Conservation (phyloP, 1,140 invertebrate genomes). For the Diplogasteroides magnus region DNA sequence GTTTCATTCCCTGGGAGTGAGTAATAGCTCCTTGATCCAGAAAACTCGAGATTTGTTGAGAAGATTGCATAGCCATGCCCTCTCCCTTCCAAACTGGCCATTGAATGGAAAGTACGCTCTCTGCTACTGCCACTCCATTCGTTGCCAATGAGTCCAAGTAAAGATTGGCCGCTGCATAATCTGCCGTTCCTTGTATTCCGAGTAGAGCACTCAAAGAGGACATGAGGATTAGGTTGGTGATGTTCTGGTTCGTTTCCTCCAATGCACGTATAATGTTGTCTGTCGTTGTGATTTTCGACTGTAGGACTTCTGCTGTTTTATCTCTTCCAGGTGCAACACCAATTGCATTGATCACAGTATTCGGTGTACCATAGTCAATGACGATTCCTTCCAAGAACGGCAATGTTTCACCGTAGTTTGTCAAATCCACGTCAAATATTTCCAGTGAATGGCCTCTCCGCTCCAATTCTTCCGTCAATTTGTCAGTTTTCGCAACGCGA, state of each 20-base stretch:
- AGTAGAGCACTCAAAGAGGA: constrained; percentile 36
- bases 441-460: not conserved
- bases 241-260: constrained; percentile 12
- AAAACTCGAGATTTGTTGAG: not conserved
- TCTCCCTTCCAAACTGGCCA: constrained; percentile 32
- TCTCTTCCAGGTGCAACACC: constrained; percentile 6
- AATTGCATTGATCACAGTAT: constrained; percentile 15
- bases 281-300: constrained; percentile 19
- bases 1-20: not conserved
- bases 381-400: not conserved
- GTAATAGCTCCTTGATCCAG: not conserved
- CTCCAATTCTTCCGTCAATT: no score
- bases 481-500: no score
- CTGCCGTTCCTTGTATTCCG: constrained; percentile 27
- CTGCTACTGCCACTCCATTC: constrained; percentile 3
- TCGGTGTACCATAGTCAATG: not conserved
- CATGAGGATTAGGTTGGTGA: constrained; percentile 28
- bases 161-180: constrained; percentile 38
- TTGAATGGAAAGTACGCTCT: constrained; percentile 28
- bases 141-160: constrained; percentile 36
- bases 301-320: constrained; percentile 6
- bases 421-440: not conserved
- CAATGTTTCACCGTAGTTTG: not conserved
- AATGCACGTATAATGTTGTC: constrained; percentile 23
- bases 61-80: not conserved